Evolutionary conservation across 2,888 invertebrate species (phyloP).

Genomic region (Neoaliturus tenellus): DNA sequence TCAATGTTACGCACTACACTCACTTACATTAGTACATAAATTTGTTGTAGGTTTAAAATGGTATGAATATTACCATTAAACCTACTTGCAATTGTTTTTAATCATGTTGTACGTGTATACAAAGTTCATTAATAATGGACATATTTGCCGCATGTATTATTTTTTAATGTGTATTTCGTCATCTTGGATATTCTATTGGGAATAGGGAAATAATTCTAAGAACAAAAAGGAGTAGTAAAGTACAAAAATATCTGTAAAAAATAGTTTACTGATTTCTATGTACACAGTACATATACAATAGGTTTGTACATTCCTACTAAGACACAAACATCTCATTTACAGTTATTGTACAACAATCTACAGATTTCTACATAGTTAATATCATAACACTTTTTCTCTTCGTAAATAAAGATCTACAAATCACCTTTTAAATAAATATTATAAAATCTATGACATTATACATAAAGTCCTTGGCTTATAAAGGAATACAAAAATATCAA

Average conservation of each 20-base stretch:
- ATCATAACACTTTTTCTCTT: background rate
- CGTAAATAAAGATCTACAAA: constrained; percentile 49
- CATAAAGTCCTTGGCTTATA: constrained; percentile 20
- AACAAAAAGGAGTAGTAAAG: background rate
- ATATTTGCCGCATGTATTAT: no score
- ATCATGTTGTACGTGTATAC: no score
- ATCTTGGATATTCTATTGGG: no score
- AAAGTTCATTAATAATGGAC: no score
- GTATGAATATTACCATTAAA: no score
- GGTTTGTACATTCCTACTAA: constrained; percentile 47
- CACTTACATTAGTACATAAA: no score
- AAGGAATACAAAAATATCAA: constrained; percentile 45
- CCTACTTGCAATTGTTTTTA: no score
- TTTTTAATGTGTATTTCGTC: no score
- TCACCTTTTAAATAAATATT: constrained; percentile 43
- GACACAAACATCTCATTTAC: constrained; percentile 49
- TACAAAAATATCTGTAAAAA: constrained; percentile 6
- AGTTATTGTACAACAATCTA: constrained; percentile 49
- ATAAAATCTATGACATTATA: constrained; percentile 45
- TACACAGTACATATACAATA: constrained; percentile 48
- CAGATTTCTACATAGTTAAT: constrained; percentile 43
- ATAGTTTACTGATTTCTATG: constrained; percentile 42
- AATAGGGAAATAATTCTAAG: background rate
- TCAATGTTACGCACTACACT: no score
- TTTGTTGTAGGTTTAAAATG: no score